These are phyloP conservation scores for Diphyllodes magnificus DNA, from an alignment of 2,113 vertebrate species.

Conservation along the genomic window DNA sequence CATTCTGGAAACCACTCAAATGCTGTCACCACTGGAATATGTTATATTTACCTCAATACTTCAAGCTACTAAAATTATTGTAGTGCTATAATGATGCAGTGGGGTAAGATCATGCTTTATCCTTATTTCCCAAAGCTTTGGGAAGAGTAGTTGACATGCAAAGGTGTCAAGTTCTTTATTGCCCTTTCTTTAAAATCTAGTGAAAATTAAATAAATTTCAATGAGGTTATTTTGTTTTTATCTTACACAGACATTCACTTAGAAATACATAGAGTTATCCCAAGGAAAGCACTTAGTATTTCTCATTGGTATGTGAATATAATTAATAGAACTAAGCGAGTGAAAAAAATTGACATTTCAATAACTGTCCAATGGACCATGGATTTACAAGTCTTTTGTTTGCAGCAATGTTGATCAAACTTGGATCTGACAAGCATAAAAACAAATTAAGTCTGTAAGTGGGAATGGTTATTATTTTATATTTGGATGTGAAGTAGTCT, in stretches of 20 bases:
- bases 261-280: neutral
- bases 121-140: neutral
- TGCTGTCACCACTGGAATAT: neutral
- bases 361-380: slow-evolving; percentile 42
- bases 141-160: neutral
- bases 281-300: neutral
- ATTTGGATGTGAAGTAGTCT: neutral
- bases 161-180: neutral
- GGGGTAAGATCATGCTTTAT: neutral
- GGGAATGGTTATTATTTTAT: slow-evolving; percentile 28
- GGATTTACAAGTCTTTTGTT: slow-evolving; percentile 56
- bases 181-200: neutral
- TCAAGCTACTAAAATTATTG: neutral
- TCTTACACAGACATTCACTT: neutral
- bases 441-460: slow-evolving; percentile 37
- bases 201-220: neutral
- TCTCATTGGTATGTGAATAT: neutral
- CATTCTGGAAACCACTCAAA: neutral
- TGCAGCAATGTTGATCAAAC: slow-evolving; percentile 55
- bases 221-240: neutral
- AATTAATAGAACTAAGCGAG: slow-evolving; percentile 9
- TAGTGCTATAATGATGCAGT: neutral
- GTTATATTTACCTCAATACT: neutral
- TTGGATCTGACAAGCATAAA: slow-evolving; percentile 47
- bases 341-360: slow-evolving; percentile 54